A percentile compares a stretch with the other conserved stretches of the same genome.
These are phyloP conservation scores for Carollia perspicillata DNA, from an alignment of 2,113 vertebrate genomes.

Conservation along the genomic window DNA sequence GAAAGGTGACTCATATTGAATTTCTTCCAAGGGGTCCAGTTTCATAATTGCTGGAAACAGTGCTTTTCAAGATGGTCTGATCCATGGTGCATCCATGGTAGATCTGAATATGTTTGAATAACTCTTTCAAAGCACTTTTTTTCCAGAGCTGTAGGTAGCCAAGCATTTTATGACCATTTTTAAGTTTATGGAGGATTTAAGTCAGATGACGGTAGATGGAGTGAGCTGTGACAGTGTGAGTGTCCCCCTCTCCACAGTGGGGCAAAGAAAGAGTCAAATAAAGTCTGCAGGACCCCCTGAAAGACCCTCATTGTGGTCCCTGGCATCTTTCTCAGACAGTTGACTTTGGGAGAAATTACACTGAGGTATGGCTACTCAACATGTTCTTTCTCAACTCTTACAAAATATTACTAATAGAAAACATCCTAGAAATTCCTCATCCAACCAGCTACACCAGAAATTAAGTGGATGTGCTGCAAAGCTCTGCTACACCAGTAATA, in stretches of 20 bases:
- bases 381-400: background rate
- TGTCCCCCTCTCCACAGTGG: background rate
- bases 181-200: background rate
- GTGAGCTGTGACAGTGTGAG: background rate
- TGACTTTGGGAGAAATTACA: background rate
- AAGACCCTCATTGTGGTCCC: background rate
- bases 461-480: background rate
- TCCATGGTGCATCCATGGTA: background rate
- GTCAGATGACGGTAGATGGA: background rate
- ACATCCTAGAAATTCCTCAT: slow-evolving; percentile 20
- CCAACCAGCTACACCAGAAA: background rate
- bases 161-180: background rate
- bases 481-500: background rate
- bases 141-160: background rate
- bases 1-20: background rate
- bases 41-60: background rate
- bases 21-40: background rate
- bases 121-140: background rate
- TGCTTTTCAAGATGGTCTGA: background rate
- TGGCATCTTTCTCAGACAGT: background rate
- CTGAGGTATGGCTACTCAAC: background rate
- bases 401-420: background rate
- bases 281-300: background rate
- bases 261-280: background rate
- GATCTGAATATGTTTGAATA: background rate